phyloP scores from a whole-genome alignment of 1,140 invertebrate genomes.

The Piezodorus guildinii region DNA sequence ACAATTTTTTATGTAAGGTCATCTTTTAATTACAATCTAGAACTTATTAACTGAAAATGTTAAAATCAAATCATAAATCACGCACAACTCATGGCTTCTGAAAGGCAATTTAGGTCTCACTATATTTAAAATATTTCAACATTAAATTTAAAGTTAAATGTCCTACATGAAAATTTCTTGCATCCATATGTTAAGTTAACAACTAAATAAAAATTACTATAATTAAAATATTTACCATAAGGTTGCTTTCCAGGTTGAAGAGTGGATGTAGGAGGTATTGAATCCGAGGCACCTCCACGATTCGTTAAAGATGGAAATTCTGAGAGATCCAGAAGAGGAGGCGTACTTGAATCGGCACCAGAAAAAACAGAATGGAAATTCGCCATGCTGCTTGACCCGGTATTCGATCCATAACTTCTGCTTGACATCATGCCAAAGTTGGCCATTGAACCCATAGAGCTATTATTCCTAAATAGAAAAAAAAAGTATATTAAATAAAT shows the following conservation, averaged over 20 bases:
- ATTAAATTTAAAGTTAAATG: too few relatives aligned
- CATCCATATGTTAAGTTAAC: too few relatives aligned
- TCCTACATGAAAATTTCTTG: too few relatives aligned
- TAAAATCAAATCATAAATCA: too few relatives aligned
- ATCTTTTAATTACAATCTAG: too few relatives aligned
- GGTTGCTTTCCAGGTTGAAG: conserved; percentile 74
- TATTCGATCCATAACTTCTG: conserved; percentile 42
- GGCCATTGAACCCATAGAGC: conserved; percentile 49
- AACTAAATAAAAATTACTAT: too few relatives aligned
- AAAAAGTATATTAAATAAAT: conserved; percentile 2
- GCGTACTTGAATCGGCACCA: conserved; percentile 58
- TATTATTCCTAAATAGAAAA: conserved; percentile 41
- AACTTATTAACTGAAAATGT: too few relatives aligned
- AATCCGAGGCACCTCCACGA: conserved; percentile 58
- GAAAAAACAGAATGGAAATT: conserved; percentile 65
- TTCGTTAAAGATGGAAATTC: conserved; percentile 83
- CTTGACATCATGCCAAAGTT: conserved; percentile 42
- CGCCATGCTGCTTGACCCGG: conserved; percentile 42
- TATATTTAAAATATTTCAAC: too few relatives aligned
- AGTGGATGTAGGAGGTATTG: conserved; percentile 58
- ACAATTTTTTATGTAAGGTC: too few relatives aligned
- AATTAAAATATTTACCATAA: conserved; percentile 59
- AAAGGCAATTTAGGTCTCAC: too few relatives aligned
- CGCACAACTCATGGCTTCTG: too few relatives aligned
- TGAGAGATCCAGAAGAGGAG: conserved; percentile 74